These are phyloP conservation scores for Sitta europaea DNA, from an alignment of 2,113 vertebrate species.

Conservation along the genomic window DNA sequence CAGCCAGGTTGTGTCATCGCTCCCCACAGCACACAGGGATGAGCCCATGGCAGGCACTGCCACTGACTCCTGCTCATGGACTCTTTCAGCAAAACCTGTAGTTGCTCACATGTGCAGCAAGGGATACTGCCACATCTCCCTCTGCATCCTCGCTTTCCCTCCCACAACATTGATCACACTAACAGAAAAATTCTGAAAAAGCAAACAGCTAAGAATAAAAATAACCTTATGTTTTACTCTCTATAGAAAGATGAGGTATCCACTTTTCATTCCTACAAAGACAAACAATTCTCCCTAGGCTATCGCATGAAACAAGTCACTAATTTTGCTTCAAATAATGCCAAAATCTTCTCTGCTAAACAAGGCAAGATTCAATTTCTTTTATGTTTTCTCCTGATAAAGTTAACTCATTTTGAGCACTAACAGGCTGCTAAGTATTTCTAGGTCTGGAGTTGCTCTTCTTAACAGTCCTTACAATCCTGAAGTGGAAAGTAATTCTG, in stretches of 20 bases:
- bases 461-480: not conserved
- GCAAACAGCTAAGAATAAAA: not conserved
- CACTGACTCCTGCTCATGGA: not conserved
- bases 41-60: not conserved
- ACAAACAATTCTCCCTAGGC: not conserved
- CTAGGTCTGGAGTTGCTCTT: not conserved
- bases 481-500: conserved; percentile 37
- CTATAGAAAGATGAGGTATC: not conserved
- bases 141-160: fast-evolving
- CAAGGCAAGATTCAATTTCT: not conserved
- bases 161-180: not conserved
- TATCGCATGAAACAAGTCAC: not conserved
- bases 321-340: not conserved
- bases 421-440: not conserved
- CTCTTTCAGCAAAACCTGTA: not conserved
- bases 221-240: not conserved
- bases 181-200: not conserved
- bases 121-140: not conserved
- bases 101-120: not conserved
- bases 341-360: not conserved
- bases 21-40: not conserved
- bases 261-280: not conserved
- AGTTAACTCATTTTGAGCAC: not conserved
- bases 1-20: fast-evolving
- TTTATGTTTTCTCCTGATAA: not conserved